Conservation (phyloP, 2,888 invertebrate species). For the Drosophila flavopinicola region DNA sequence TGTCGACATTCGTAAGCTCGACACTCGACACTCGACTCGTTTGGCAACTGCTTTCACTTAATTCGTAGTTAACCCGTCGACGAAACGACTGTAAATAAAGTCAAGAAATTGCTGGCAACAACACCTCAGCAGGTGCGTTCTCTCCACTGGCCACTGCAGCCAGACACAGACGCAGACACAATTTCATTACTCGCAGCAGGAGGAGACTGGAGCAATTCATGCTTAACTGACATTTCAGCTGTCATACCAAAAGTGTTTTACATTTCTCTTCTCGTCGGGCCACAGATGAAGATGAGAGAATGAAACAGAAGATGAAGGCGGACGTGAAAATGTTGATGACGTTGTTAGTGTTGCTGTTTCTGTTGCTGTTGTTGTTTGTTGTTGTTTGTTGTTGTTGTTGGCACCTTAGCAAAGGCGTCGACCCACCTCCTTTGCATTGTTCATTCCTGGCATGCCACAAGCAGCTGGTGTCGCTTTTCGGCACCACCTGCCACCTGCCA, state of each 20-base stretch:
- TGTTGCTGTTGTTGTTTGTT: slow-evolving; percentile 18
- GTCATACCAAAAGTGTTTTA: slow-evolving; percentile 78
- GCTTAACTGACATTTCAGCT: slow-evolving; percentile 79
- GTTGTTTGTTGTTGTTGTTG: slow-evolving; percentile 23
- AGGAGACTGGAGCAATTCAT: slow-evolving; percentile 51
- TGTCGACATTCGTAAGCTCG: slow-evolving; percentile 23
- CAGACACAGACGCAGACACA: slow-evolving; percentile 18
- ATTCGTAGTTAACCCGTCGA: slow-evolving; percentile 47
- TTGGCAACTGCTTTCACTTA: slow-evolving; percentile 36
- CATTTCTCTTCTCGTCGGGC: slow-evolving; percentile 63
- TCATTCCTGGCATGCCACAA: slow-evolving; percentile 75
- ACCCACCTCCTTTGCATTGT: slow-evolving; percentile 32
- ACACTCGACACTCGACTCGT: not conserved
- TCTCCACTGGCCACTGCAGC: not conserved
- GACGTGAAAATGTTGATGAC: slow-evolving; percentile 41
- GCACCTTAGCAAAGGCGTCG: slow-evolving; percentile 53
- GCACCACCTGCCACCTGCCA: slow-evolving; percentile 8
- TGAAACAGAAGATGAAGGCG: slow-evolving; percentile 23
- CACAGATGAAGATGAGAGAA: slow-evolving; percentile 29
- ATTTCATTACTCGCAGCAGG: slow-evolving; percentile 45
- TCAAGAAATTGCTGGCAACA: slow-evolving; percentile 16
- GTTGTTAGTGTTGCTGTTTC: slow-evolving; percentile 47
- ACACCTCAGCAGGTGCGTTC: not conserved
- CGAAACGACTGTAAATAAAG: slow-evolving; percentile 23
- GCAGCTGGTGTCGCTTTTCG: slow-evolving; percentile 64